A percentile compares a stretch with the other conserved stretches of the same genome.
Evolutionary conservation across 2,797 vertebrate species (phyloP).

Genomic region (Taeniopygia guttata): DNA sequence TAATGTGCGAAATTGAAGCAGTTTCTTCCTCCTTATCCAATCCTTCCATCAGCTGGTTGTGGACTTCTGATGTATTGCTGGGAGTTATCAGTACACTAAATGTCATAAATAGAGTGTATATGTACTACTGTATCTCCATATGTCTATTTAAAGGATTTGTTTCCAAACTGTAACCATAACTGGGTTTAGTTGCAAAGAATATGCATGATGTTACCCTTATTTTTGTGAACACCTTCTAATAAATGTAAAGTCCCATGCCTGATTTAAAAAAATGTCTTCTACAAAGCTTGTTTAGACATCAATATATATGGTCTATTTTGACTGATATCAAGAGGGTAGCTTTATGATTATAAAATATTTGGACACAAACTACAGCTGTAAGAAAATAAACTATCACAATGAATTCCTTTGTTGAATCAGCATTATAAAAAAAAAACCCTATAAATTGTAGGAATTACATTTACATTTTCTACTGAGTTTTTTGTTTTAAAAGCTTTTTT

Average conservation of each 20-base stretch:
- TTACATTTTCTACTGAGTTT: neutral
- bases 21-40: constrained; percentile 36
- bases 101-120: constrained; percentile 62
- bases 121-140: constrained; percentile 53
- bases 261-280: constrained; percentile 72
- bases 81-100: constrained; percentile 49
- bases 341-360: constrained; percentile 14
- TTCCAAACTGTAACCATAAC: constrained; percentile 55
- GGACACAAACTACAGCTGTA: neutral
- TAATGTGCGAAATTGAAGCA: constrained; percentile 38
- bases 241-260: constrained; percentile 85
- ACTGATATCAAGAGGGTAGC: neutral
- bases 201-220: constrained; percentile 84
- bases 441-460: neutral
- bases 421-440: neutral
- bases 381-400: constrained; percentile 32
- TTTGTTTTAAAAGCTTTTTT: neutral
- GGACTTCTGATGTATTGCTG: constrained; percentile 50
- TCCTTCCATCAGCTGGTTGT: constrained; percentile 46
- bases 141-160: constrained; percentile 53
- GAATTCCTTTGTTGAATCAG: neutral
- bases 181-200: constrained; percentile 75
- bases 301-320: constrained; percentile 36
- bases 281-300: constrained; percentile 53
- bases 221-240: constrained; percentile 82